Base-by-base conservation (phyloP, 2,113 vertebrate genomes). In the Columba livia region DNA sequence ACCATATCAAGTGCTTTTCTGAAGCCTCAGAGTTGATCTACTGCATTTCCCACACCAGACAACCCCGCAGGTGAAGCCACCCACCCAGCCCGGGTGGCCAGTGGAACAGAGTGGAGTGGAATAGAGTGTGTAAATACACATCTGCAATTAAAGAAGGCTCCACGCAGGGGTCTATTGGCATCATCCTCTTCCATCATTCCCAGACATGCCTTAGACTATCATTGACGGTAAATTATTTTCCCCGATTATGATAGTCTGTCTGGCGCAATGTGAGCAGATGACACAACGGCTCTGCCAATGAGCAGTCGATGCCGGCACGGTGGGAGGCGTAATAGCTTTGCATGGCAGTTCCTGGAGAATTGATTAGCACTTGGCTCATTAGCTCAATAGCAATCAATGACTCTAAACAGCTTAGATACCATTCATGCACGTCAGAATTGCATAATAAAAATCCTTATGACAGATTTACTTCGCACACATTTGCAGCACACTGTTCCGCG, bases 331-430 rank as follows among this genome's bases (percentile, higher is more conserved):
- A 61, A 81, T 34, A 32, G 93, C 77, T 82, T 61, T 51, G 40
- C 70, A 1, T 12, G 74, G 88, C 85, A 85, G 44, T 9, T 88
- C 86, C 85, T 47, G 12, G 75, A 70, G 83, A 29, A 96, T 44
- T 60, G 88, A 94, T 93, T 47, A 82, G 82, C 48, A 16, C 93
- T 56, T 20, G 90, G 60, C 88, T 94, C 96, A 80, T 93, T 86
- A 94, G 94, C 94, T 91, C 90, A 42, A 34, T 7, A 36, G 90
- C 86, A 85, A 89, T 92, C 93, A 79, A 80, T 92, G 94, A 36
- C 88, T 94, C 88, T 77, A 58, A 74, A 44, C 71, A 91, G 85
- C 67, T 65, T 20, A 8, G 66, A 73, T n/a, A 71, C 44, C n/a
- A 9, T 11, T 58, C 73, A 42, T 40, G 93, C 84, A 62, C 85